Percentiles rank a stretch among this genome's conserved stretches.
Evolutionary conservation across 2,888 invertebrate species (phyloP).

Genomic region (Lamellibrachia satsuma): DNA sequence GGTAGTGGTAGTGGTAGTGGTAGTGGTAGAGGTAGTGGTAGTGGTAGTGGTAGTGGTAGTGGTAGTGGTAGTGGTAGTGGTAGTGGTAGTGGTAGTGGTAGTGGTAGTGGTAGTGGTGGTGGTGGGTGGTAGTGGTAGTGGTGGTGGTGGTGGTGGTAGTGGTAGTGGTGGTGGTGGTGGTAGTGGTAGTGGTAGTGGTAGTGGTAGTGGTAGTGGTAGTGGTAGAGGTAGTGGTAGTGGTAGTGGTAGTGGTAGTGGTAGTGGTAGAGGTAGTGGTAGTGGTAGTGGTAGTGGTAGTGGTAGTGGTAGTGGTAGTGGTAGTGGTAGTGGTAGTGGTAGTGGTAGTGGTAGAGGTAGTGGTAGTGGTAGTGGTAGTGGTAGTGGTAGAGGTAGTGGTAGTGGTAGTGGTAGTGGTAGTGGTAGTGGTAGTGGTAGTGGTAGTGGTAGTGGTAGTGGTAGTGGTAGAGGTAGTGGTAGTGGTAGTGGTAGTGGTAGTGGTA

Average conservation of each 20-base stretch:
- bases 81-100: slow-evolving; percentile 24
- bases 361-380: slow-evolving; percentile 24
- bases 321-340: slow-evolving; percentile 8
- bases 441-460: slow-evolving; percentile 19
- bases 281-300: slow-evolving; percentile 7
- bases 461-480: background rate
- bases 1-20: slow-evolving; percentile 7
- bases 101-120: slow-evolving; percentile 27
- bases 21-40: slow-evolving; percentile 21
- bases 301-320: slow-evolving; percentile 20
- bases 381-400: slow-evolving; percentile 27
- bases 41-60: slow-evolving; percentile 8
- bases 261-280: slow-evolving; percentile 22
- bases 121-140: slow-evolving; percentile 17
- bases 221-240: slow-evolving; percentile 22
- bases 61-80: slow-evolving; percentile 18
- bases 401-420: slow-evolving; percentile 20
- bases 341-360: slow-evolving; percentile 8
- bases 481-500: slow-evolving; percentile 18
- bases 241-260: slow-evolving; percentile 27
- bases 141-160: background rate
- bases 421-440: slow-evolving; percentile 7
- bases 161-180: slow-evolving; percentile 8
- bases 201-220: slow-evolving; percentile 8
- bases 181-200: slow-evolving; percentile 17